Evolutionary conservation across 2,797 vertebrate species (phyloP).

Genomic region (Lepus townsendii): DNA sequence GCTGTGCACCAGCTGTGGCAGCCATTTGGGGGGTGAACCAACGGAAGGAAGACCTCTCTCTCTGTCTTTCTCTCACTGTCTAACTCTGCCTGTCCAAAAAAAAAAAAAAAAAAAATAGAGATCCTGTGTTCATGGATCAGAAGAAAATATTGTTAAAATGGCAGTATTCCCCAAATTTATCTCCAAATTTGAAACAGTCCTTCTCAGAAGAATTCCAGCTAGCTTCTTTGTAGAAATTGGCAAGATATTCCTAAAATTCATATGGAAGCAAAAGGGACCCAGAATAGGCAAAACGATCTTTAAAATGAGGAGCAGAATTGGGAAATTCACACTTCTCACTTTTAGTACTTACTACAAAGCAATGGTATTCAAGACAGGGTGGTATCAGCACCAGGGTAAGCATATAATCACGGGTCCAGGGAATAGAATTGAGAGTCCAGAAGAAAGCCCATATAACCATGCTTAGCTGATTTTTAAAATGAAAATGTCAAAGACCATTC

Average conservation of each 20-base stretch:
- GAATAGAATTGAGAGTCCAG: too few species aligned
- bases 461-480: background rate
- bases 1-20: too few species aligned
- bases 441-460: background rate
- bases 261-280: background rate
- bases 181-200: background rate
- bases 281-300: background rate
- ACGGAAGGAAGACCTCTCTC: too few species aligned
- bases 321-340: background rate
- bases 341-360: slow-evolving; percentile 14
- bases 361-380: background rate
- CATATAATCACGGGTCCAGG: background rate
- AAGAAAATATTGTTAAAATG: background rate
- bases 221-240: slow-evolving; percentile 42
- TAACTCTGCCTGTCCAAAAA: too few species aligned
- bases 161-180: background rate
- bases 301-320: background rate
- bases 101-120: background rate
- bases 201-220: background rate
- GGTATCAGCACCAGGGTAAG: background rate
- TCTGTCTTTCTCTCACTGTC: too few species aligned
- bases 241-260: slow-evolving; percentile 1
- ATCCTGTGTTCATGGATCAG: background rate
- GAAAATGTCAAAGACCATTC: background rate
- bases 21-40: too few species aligned